These are phyloP conservation scores for Lepidotrigona ventralis DNA, from an alignment of 1,140 invertebrate species.

Conservation along the genomic window DNA sequence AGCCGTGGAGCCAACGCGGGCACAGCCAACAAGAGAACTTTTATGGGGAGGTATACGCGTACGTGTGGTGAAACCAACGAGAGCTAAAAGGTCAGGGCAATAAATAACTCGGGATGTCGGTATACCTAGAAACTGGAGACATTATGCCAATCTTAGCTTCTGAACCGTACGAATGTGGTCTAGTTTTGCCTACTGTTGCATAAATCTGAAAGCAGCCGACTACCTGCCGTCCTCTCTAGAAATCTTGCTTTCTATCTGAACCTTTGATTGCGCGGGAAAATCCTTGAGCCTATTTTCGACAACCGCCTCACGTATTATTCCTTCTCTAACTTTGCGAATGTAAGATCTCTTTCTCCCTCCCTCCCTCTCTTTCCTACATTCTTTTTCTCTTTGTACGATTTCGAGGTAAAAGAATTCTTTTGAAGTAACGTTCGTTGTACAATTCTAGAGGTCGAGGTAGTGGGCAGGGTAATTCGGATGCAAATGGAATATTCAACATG, in stretches of 20 bases:
- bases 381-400: background rate
- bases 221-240: conserved; percentile 66
- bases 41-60: conserved; percentile 67
- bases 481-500: background rate
- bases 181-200: conserved; percentile 74
- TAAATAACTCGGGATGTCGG: conserved; percentile 75
- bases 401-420: background rate
- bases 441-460: background rate
- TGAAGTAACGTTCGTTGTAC: background rate
- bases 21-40: conserved; percentile 65
- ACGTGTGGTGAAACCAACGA: conserved; percentile 71
- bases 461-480: background rate
- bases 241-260: conserved; percentile 59
- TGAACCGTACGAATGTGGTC: conserved; percentile 70
- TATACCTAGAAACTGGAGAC: conserved; percentile 72
- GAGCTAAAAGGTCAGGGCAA: conserved; percentile 76
- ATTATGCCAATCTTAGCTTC: conserved; percentile 70
- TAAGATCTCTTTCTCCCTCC: background rate
- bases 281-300: conserved; percentile 57
- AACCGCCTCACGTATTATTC: conserved; percentile 40
- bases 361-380: background rate
- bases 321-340: background rate
- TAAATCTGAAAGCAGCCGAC: conserved; percentile 69
- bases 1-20: conserved; percentile 21
- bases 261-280: conserved; percentile 35